A percentile compares a stretch with the other conserved stretches of the same genome.
phyloP scores from a whole-genome alignment of 2,888 invertebrate genomes.

The Leistus spinibarbis region DNA sequence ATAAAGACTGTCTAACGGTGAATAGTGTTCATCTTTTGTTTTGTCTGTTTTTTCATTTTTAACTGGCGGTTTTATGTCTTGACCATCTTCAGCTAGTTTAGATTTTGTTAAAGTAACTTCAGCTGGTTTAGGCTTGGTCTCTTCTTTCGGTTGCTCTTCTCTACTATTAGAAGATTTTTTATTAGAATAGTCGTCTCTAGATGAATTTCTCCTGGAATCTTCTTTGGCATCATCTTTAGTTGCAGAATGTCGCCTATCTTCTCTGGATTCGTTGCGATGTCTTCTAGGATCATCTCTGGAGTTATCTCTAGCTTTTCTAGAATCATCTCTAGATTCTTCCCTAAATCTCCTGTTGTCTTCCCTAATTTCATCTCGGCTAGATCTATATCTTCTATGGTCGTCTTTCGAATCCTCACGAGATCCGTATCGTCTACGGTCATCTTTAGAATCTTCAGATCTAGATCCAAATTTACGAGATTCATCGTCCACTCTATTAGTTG shows the following conservation, averaged over 20 bases:
- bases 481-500: neutral
- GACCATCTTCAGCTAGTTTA: neutral
- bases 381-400: neutral
- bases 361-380: neutral
- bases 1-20: constrained; percentile 60
- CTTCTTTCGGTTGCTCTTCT: neutral
- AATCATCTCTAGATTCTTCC: neutral
- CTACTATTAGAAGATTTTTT: neutral
- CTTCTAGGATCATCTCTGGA: neutral
- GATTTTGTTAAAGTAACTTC: neutral
- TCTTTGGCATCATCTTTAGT: neutral
- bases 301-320: neutral
- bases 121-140: neutral
- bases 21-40: constrained; percentile 54
- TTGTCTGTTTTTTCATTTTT: constrained; percentile 26
- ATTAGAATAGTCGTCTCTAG: neutral
- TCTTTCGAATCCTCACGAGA: neutral
- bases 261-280: neutral
- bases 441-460: neutral
- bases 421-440: neutral
- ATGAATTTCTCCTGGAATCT: neutral
- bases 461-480: neutral
- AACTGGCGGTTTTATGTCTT: neutral
- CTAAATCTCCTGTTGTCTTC: neutral
- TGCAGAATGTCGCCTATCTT: neutral